These are phyloP conservation scores for Drosophila nasuta DNA, from an alignment of 1,140 invertebrate species.

Conservation along the genomic window DNA sequence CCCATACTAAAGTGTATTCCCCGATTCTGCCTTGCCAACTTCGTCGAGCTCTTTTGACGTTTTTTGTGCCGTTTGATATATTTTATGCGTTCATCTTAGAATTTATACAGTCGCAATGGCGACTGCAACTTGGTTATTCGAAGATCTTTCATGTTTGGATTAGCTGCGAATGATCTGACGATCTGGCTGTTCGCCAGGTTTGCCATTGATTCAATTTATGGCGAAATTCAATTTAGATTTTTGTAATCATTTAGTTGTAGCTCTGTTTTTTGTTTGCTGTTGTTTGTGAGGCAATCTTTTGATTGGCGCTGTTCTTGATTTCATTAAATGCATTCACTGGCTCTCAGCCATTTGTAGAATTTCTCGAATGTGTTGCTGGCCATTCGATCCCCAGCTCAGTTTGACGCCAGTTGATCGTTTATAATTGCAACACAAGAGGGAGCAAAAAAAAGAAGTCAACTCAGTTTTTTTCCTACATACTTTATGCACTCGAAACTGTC, in stretches of 20 bases:
- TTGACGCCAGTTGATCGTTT: conserved; percentile 57
- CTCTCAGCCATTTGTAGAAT: conserved; percentile 59
- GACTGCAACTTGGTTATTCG: conserved; percentile 54
- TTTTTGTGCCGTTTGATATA: conserved; percentile 40
- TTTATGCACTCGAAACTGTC: conserved; percentile 73
- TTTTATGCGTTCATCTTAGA: conserved; percentile 71
- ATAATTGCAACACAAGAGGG: conserved; percentile 48
- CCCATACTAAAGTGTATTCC: not conserved
- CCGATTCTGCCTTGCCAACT: not conserved
- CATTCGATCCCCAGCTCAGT: conserved; percentile 29
- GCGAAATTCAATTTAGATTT: conserved; percentile 82
- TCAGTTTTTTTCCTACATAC: conserved; percentile 24
- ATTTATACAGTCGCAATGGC: conserved; percentile 64
- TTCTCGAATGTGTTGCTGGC: conserved; percentile 61
- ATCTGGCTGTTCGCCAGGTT: conserved; percentile 22
- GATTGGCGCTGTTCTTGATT: conserved; percentile 65
- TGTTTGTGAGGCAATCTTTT: conserved; percentile 28
- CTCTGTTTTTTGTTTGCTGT: conserved; percentile 30
- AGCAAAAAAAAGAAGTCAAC: conserved; percentile 25
- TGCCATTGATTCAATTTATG: conserved; percentile 71
- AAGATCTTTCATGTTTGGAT: conserved; percentile 77
- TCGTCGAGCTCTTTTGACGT: conserved; percentile 2
- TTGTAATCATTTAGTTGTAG: conserved; percentile 79
- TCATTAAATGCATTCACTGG: conserved; percentile 70
- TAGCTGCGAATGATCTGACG: conserved; percentile 55